Evolutionary conservation across 2,113 vertebrate genomes (phyloP).

Genomic region (Gavialis gangeticus): DNA sequence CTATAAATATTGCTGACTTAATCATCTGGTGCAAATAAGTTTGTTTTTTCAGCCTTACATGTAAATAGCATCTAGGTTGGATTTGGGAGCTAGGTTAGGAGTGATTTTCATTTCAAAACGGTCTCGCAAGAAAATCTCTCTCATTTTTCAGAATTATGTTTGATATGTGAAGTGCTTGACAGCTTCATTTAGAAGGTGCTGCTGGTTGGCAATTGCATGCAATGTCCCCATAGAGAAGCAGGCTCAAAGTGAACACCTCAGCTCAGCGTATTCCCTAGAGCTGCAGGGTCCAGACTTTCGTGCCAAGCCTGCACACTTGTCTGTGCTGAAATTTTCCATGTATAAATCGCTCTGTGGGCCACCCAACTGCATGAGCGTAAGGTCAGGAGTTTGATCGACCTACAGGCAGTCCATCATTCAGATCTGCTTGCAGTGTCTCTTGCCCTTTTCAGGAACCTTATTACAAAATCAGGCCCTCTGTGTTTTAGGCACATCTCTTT

Average conservation of each 20-base stretch:
- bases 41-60: neutral
- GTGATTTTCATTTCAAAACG: neutral
- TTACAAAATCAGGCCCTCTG: neutral
- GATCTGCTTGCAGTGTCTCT: neutral
- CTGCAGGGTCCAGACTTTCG: neutral
- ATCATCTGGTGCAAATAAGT: neutral
- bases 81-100: neutral
- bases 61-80: neutral
- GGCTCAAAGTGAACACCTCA: neutral
- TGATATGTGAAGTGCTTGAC: neutral
- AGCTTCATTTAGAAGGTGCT: neutral
- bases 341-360: too few relatives aligned
- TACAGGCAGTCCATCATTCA: neutral
- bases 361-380: neutral
- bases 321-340: neutral
- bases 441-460: neutral
- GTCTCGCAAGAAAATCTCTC: neutral
- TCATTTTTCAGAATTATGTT: neutral
- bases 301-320: neutral
- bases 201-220: too few relatives aligned
- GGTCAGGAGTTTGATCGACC: neutral
- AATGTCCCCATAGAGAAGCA: neutral
- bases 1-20: neutral
- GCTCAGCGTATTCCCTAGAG: neutral
- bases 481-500: neutral